Evolutionary conservation across 2,888 invertebrate species (phyloP).

Genomic region (Synergus gifuensis): DNA sequence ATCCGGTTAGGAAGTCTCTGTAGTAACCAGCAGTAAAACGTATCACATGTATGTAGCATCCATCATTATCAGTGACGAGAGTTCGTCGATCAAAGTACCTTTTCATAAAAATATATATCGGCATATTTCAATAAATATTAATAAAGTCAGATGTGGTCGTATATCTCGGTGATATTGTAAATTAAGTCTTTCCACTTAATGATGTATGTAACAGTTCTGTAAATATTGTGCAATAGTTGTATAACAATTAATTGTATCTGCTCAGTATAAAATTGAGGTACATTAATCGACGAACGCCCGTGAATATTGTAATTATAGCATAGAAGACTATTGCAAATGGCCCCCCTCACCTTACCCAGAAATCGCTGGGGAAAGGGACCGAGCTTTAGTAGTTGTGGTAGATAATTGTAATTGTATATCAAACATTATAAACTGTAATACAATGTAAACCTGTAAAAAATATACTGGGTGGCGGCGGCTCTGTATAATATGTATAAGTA

Average conservation of each 20-base stretch:
- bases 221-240: slow-evolving; percentile 25
- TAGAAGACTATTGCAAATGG: slow-evolving; percentile 48
- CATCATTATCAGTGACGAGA: slow-evolving; percentile 70
- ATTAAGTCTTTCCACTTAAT: slow-evolving; percentile 22
- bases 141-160: neutral
- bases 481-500: slow-evolving; percentile 76
- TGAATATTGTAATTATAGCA: slow-evolving; percentile 62
- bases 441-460: slow-evolving; percentile 78
- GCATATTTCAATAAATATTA: neutral
- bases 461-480: slow-evolving; percentile 78
- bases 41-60: slow-evolving; percentile 78
- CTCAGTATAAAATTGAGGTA: slow-evolving; percentile 22
- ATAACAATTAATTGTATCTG: slow-evolving; percentile 32
- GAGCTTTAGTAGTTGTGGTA: slow-evolving; percentile 62
- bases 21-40: slow-evolving; percentile 78
- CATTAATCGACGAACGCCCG: slow-evolving; percentile 55
- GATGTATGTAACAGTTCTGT: slow-evolving; percentile 15
- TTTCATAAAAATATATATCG: slow-evolving; percentile 30
- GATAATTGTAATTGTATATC: slow-evolving; percentile 76
- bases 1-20: slow-evolving; percentile 77
- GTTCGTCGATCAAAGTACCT: slow-evolving; percentile 60
- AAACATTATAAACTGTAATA: slow-evolving; percentile 78
- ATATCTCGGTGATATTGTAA: slow-evolving; percentile 6
- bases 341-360: slow-evolving; percentile 51
- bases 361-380: slow-evolving; percentile 51